Conservation (phyloP, 2,113 vertebrate species). For the Andinoacara biseriatus region DNA sequence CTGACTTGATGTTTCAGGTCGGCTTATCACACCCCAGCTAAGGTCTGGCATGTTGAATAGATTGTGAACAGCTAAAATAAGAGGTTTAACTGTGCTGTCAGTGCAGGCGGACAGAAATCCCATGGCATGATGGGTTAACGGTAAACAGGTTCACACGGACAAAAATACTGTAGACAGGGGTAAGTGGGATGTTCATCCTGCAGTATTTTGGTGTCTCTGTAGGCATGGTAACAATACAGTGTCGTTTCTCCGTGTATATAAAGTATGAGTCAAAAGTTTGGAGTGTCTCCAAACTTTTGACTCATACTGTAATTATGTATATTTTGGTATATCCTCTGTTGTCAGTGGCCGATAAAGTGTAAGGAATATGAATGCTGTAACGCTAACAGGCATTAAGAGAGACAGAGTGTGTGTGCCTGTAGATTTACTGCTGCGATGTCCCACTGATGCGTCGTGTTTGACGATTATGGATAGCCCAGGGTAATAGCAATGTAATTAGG, state of each 20-base stretch:
- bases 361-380: slow-evolving; percentile 60
- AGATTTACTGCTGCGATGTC: slow-evolving; percentile 72
- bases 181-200: not conserved
- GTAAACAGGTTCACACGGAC: not conserved
- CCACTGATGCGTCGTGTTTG: slow-evolving; percentile 70
- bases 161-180: not conserved
- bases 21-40: not conserved
- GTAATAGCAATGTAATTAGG: slow-evolving; percentile 82
- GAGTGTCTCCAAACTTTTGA: too few relatives aligned
- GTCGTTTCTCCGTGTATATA: not conserved
- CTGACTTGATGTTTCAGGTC: not conserved
- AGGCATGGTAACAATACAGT: not conserved
- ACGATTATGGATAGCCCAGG: slow-evolving; percentile 77
- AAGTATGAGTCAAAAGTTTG: too few relatives aligned
- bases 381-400: slow-evolving; percentile 60
- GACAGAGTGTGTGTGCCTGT: slow-evolving; percentile 45
- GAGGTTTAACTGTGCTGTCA: not conserved
- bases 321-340: slow-evolving; percentile 25
- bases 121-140: not conserved
- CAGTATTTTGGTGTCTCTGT: not conserved
- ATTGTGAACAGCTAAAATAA: not conserved
- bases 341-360: slow-evolving; percentile 56
- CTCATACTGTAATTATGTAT: too few relatives aligned
- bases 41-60: not conserved
- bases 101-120: not conserved